Conservation (phyloP, 2,888 invertebrate species). For the Candidula unifasciata region DNA sequence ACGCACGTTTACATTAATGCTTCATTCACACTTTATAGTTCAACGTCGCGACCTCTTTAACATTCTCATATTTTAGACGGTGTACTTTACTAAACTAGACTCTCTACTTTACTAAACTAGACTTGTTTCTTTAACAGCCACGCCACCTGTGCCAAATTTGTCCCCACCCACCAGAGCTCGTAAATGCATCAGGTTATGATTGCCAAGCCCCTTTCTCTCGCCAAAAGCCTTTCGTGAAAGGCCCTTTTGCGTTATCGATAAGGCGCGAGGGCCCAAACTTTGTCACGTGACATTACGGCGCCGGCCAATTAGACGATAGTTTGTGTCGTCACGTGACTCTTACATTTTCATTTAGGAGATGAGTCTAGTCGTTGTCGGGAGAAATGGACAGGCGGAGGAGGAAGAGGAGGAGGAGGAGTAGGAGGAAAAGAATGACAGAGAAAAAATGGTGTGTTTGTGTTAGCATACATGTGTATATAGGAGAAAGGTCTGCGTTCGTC, state of each 20-base stretch:
- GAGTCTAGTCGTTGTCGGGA: background rate
- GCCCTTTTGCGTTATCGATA: background rate
- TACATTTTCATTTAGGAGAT: background rate
- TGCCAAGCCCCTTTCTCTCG: background rate
- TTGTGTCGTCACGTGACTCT: background rate
- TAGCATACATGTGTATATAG: no score
- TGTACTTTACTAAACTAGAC: no score
- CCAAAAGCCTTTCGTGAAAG: conserved; percentile 7
- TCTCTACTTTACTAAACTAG: no score
- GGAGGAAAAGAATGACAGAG: conserved; percentile 9
- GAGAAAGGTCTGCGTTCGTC: no score
- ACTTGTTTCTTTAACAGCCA: no score
- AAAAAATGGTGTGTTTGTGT: background rate
- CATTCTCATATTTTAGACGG: no score
- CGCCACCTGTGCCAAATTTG: background rate
- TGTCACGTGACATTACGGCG: conserved; percentile 10
- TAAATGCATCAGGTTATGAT: background rate
- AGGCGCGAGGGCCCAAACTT: background rate
- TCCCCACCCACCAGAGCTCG: conserved; percentile 17
- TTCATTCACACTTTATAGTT: no score
- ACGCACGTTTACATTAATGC: no score
- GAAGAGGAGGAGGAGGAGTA: conserved; percentile 12
- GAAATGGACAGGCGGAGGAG: background rate
- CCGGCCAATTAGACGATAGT: conserved; percentile 20
- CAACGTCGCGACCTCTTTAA: no score